phyloP scores from a whole-genome alignment of 1,140 invertebrate genomes.

The Paraescarpia echinospica region DNA sequence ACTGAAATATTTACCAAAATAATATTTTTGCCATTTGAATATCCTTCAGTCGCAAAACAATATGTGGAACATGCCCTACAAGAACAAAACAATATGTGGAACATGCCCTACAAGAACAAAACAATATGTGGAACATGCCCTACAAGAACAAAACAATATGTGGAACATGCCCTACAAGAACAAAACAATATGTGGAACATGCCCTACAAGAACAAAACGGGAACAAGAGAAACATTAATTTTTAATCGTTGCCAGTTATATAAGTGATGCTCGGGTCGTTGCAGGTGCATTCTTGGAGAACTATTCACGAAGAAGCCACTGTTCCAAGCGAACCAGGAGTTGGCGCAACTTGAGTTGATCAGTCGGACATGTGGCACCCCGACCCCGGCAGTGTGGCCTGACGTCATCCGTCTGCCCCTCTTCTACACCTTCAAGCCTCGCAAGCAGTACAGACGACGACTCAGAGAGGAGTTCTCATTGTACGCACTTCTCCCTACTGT shows the following conservation, averaged over 20 bases:
- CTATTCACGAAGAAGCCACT: constrained; percentile 94
- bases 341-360: constrained; percentile 93
- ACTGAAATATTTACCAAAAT: not conserved
- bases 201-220: not conserved
- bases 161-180: no score
- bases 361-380: constrained; percentile 94
- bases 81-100: no score
- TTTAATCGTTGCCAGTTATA: not conserved
- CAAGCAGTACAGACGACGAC: constrained; percentile 80
- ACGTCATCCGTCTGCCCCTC: constrained; percentile 89
- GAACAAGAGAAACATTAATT: not conserved
- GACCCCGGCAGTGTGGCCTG: constrained; percentile 95
- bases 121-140: no score
- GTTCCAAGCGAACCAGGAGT: constrained; percentile 93
- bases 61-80: no score
- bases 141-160: no score
- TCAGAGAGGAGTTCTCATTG: constrained; percentile 90
- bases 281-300: constrained; percentile 93
- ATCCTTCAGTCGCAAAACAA: not conserved
- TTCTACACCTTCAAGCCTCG: constrained; percentile 92
- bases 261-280: constrained; percentile 26
- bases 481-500: constrained; percentile 37
- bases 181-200: no score
- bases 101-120: no score
- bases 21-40: not conserved